Percentiles rank a stretch among this genome's conserved stretches.
These are phyloP conservation scores for Etheostoma cragini DNA, from an alignment of 2,113 vertebrate species.

Conservation along the genomic window DNA sequence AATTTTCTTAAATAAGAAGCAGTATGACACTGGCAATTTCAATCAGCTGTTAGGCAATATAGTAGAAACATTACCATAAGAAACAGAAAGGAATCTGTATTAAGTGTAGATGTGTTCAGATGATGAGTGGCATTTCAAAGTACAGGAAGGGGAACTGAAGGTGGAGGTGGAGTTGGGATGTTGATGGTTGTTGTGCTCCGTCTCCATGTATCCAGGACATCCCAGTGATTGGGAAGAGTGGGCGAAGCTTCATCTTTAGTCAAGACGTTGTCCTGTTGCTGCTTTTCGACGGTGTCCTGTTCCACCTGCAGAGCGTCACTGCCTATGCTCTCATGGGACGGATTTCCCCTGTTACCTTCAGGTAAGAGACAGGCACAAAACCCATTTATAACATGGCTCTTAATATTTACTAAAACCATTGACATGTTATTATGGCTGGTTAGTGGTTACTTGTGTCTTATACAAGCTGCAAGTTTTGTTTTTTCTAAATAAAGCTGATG, in stretches of 20 bases:
- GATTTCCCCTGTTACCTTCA: conserved; percentile 97
- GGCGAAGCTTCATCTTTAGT: conserved; percentile 85
- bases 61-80: neutral
- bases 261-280: conserved; percentile 90
- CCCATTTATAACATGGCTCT: neutral
- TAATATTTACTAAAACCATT: neutral
- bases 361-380: conserved; percentile 76
- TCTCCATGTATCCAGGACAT: conserved; percentile 69
- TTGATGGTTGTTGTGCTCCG: neutral
- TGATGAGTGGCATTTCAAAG: no score
- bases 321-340: conserved; percentile 97
- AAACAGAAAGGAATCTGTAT: neutral
- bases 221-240: conserved; percentile 87
- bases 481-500: neutral
- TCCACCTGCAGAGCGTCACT: conserved; percentile 96
- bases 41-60: neutral
- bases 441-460: neutral
- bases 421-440: neutral
- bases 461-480: no score
- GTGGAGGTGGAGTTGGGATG: neutral
- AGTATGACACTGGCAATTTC: neutral
- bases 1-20: neutral
- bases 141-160: neutral
- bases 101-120: neutral
- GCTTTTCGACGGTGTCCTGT: conserved; percentile 90